Evolutionary conservation across 2,797 vertebrate species (phyloP).

Genomic region (Garrulus glandarius): DNA sequence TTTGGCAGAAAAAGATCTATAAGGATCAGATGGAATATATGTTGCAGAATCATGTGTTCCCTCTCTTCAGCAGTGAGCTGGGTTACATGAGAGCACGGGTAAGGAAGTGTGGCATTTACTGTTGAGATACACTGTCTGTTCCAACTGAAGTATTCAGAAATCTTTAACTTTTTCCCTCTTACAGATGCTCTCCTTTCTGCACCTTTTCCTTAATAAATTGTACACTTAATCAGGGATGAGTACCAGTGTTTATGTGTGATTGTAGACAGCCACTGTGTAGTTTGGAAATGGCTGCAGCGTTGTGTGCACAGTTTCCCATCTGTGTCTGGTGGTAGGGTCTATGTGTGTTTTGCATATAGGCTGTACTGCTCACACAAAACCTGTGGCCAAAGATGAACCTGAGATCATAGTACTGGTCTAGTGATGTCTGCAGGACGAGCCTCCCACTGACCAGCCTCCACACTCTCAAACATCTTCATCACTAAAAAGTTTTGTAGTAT

Average conservation of each 20-base stretch:
- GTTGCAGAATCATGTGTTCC: slow-evolving; percentile 98
- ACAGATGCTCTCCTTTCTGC: not conserved
- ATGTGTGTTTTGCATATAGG: slow-evolving; percentile 84
- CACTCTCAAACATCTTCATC: slow-evolving; percentile 65
- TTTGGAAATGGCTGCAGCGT: slow-evolving; percentile 58
- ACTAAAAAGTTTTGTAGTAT: not conserved
- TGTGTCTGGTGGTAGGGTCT: slow-evolving; percentile 80
- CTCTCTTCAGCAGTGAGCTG: slow-evolving; percentile 93
- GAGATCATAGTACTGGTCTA: slow-evolving; percentile 97
- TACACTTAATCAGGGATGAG: not conserved
- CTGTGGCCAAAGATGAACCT: slow-evolving; percentile 84
- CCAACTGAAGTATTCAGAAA: not conserved
- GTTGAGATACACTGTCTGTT: not conserved
- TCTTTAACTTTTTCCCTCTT: not conserved
- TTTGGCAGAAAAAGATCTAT: slow-evolving; percentile 95
- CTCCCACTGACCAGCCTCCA: slow-evolving; percentile 82
- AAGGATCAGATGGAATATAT: slow-evolving; percentile 99
- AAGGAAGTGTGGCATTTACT: slow-evolving; percentile 44
- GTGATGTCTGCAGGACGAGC: slow-evolving; percentile 80
- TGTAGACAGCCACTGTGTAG: not conserved
- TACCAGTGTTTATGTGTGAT: not conserved
- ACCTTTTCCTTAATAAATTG: not conserved
- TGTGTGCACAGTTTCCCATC: slow-evolving; percentile 86
- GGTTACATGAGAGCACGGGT: slow-evolving; percentile 99
- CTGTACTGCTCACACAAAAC: slow-evolving; percentile 82